Evolutionary conservation across 2,113 vertebrate genomes (phyloP).

Genomic region (Bambusicola thoracicus): DNA sequence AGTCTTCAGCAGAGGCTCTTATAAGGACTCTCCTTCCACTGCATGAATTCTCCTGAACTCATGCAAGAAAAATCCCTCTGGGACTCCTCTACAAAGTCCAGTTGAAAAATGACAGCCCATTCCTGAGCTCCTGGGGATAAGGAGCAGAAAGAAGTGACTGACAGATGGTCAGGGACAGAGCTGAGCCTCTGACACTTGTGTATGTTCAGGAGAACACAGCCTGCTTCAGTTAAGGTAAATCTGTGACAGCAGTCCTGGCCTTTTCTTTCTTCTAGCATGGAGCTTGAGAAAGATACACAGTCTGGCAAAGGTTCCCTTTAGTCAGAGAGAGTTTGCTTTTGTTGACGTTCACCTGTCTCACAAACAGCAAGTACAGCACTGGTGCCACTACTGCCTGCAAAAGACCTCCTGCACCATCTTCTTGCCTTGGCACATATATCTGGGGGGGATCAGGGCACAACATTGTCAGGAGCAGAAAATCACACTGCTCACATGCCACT

Average conservation of each 20-base stretch:
- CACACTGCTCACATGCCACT: rapidly evolving
- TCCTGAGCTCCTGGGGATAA: not conserved
- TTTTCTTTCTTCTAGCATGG: not conserved
- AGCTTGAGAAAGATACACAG: not conserved
- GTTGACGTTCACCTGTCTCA: not conserved
- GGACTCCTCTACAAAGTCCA: not conserved
- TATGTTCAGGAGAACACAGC: rapidly evolving
- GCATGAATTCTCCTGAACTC: not conserved
- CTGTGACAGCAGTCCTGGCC: not conserved
- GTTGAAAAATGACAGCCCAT: not conserved
- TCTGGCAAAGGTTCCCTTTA: not conserved
- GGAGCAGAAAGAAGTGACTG: not conserved
- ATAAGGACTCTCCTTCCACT: not conserved
- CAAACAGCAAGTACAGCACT: rapidly evolving
- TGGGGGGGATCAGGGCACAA: not conserved
- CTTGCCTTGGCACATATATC: not conserved
- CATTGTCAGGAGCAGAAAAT: not conserved
- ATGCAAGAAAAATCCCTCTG: not conserved
- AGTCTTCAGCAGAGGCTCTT: not conserved
- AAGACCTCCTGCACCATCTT: not conserved
- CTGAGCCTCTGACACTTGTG: not conserved
- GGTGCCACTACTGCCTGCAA: not conserved
- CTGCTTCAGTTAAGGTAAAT: not conserved
- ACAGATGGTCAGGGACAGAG: not conserved
- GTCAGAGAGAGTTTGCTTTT: not conserved